Evolutionary conservation across 2,113 vertebrate genomes (phyloP), one percentile per base, ranked within the genome.

Genomic region (Podarcis raffonei): DNA sequence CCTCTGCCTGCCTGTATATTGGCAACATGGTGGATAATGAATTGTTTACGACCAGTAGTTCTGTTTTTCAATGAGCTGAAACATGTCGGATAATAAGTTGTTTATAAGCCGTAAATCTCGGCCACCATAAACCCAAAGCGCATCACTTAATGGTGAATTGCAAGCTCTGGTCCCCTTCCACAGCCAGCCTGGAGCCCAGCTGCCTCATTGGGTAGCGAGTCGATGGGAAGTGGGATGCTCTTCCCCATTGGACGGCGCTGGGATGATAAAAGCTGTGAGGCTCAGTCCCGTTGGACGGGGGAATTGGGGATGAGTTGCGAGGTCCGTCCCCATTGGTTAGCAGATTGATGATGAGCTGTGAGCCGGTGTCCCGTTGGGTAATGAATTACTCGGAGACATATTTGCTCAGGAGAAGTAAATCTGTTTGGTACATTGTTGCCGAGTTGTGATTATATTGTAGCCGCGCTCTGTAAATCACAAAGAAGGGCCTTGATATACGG

Each of bases 391-490:
- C 5, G 0, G 84, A 77, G 81, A 62, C 68, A 9, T 37, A 39
- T 87, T 25, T 23, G 53, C 27, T 13, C 39, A 30, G 77, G 37
- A 57, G 78, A 81, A 80, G n/a, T 79, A 87, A 87, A 90, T 88
- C 89, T 90, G 86, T 79, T 84, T 30, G 57, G 66, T 85, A 76
- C 89, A 84, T 88, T 53, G 88, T 83, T 79, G 76, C 72, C 48
- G 85, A 87, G 85, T 90, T 90, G 89, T 90, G 89, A 87, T 90
- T 90, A 87, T 90, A 87, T 83, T 90, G 89, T 90, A 72, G 86
- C 74, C 89, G 79, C 3, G 85, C 81, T 90, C 85, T 83, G 89
- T 90, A 90, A 90, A 90, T 90, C 89, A 83, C 15, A 3, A 42
- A 32, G 80, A 84, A 30, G 85, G 42, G 81, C 85, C 42, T 35